Evolutionary conservation across 2,888 invertebrate genomes (phyloP), one percentile per base, ranked within the genome.

Genomic region (Sceliomorpha sp.): DNA sequence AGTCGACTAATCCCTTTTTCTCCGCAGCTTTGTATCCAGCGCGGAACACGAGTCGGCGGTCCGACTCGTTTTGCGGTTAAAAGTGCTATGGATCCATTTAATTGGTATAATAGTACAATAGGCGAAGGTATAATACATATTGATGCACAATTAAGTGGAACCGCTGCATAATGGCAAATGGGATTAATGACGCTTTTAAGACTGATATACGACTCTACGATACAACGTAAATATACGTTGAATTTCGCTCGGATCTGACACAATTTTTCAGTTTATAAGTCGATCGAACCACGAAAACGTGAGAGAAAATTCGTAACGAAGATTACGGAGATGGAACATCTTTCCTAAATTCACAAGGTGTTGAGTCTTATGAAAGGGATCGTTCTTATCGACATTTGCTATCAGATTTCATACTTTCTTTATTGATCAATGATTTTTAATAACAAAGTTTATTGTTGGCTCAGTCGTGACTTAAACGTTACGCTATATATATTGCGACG

Each of bases 1-100:
- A 76, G 75, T 78, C 74, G 78, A 81, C 79, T 82, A 82, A 83
- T 80, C 79, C 81, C 72, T 80, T 77, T 71, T 66, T 63, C 70
- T 53, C 20, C 70, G 45, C 55, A 31, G 66, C 34, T 26, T 24
- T 37, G 32, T 45, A 31, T 37, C 27, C 13, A n/a, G n/a, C n/a
- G n/a, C n/a, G n/a, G n/a, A n/a, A n/a, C n/a, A n/a, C n/a, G n/a
- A n/a, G n/a, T n/a, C n/a, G n/a, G n/a, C n/a, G n/a, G n/a, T n/a
- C n/a, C n/a, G n/a, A n/a, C n/a, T n/a, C 60, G 64, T 56, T 68
- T 59, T 51, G 68, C 64, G 63, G 59, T 64, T 56, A 48, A 66
- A 70, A 58, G 42, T 48, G 48, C 53, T 45, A 42, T 42, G 47
- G 29, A 59, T 32, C 59, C 44, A 63, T 71, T 67, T 67, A 71